A percentile compares a stretch with the other conserved stretches of the same genome.
Conservation (phyloP, 2,888 invertebrate species). For the Pyrocoelia pectoralis region DNA sequence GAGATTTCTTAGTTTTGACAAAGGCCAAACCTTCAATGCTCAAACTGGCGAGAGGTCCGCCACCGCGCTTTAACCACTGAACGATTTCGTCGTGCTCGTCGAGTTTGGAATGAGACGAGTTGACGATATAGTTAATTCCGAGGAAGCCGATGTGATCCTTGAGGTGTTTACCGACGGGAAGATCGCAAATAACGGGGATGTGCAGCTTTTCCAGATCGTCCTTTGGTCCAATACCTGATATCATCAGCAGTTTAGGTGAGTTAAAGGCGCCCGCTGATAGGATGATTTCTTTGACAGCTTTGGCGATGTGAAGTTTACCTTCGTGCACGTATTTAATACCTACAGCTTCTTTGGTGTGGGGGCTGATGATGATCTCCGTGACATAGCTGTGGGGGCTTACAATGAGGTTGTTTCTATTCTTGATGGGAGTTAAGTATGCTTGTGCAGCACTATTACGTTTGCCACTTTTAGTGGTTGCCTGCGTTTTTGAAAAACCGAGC, state of each 20-base stretch:
- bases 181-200: conserved; percentile 61
- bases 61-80: conserved; percentile 49
- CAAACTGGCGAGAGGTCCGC: conserved; percentile 47
- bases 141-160: conserved; percentile 68
- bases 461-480: conserved; percentile 18
- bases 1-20: conserved; percentile 51
- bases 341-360: conserved; percentile 64
- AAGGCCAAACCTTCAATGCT: conserved; percentile 49
- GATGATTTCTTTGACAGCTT: conserved; percentile 76
- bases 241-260: conserved; percentile 77
- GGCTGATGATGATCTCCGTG: conserved; percentile 69
- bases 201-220: conserved; percentile 63
- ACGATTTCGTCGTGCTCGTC: neutral
- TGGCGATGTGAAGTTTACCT: conserved; percentile 61
- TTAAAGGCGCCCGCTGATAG: conserved; percentile 81
- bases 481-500: conserved; percentile 20
- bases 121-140: conserved; percentile 54
- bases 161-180: conserved; percentile 63
- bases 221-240: conserved; percentile 71
- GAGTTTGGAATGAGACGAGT: neutral
- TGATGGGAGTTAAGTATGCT: conserved; percentile 70
- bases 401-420: conserved; percentile 69
- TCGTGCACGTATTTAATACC: conserved; percentile 74
- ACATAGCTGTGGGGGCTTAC: conserved; percentile 73
- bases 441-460: conserved; percentile 72